Evolutionary conservation across 92 coral and sea anemone genomes (phyloP), one percentile per base, ranked within the genome.

Genomic region (Siderastrea siderea): DNA sequence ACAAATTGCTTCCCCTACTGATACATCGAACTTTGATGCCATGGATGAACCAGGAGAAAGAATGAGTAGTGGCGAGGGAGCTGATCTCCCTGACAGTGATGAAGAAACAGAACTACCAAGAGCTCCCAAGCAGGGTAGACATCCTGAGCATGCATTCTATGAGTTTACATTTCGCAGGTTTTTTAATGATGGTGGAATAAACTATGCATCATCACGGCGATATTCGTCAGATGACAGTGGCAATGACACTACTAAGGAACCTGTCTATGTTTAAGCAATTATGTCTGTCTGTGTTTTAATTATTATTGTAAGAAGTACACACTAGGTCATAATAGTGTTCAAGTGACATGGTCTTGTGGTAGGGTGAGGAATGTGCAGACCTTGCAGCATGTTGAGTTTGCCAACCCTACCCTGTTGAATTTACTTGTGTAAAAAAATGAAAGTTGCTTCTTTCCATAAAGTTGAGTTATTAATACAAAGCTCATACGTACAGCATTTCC

Each of bases 81-180:
- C 96, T 47, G 86, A 86, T 88, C 83, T 85, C 52, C 94, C 87
- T 47, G 96, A 78, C 53, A 78, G 68, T 60, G 96, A 86, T 11
- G 87, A 66, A 9, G 47, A 62, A 2, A 44, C 78, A 46, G 88
- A 82, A 5, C 91, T 87, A 19, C 75, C 91, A 68, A 87, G 82
- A 80, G 57, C 75, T 13, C 93, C 89, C 6, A 90, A 75, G 48
- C 84, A 89, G 57, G 91, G 88, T 69, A 83, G 84, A 15, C 97
- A 93, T 66, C 97, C 98, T 2, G 96, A 96, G 67, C 99, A 98
- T 87, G 99, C 99, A 47, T 98, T 98, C 87, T 98, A 92, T 80
- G 99, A 98, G 89, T 98, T 98, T 86, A 98, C 99, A 43, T 98
- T 98, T 87, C 79, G 99, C 74, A 81, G 99, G 61, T 98, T 98